Evolutionary conservation across 2,888 invertebrate species (phyloP).

Genomic region (Euzetes globulus): DNA sequence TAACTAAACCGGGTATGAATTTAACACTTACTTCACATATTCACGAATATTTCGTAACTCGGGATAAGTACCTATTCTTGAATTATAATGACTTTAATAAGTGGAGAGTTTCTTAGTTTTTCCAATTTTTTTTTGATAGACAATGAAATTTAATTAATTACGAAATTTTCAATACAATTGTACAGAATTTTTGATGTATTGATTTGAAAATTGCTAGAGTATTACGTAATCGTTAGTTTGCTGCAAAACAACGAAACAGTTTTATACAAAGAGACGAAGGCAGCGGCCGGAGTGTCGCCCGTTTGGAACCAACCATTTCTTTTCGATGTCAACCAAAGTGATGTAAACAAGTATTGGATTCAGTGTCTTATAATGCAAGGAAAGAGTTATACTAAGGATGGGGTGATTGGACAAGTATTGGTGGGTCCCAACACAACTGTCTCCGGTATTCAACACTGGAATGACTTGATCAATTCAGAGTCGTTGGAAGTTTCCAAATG

Average conservation of each 20-base stretch:
- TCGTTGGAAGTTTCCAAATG: conserved; percentile 43
- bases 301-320: conserved; percentile 45
- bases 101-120: too few species aligned
- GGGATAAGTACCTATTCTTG: too few species aligned
- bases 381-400: conserved; percentile 43
- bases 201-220: conserved; percentile 40
- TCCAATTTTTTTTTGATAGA: neutral
- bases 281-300: conserved; percentile 42
- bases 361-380: conserved; percentile 44
- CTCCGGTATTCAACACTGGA: conserved; percentile 44
- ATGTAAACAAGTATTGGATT: conserved; percentile 41
- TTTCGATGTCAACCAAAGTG: conserved; percentile 42
- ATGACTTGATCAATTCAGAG: conserved; percentile 42
- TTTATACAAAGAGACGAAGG: conserved; percentile 41
- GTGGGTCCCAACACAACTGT: conserved; percentile 42
- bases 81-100: too few species aligned
- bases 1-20: conserved; percentile 37
- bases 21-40: too few species aligned
- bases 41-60: too few species aligned
- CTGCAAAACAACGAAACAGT: conserved; percentile 40
- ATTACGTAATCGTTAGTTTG: conserved; percentile 43
- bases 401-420: conserved; percentile 44
- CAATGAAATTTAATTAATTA: neutral
- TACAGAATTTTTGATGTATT: neutral
- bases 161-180: too few species aligned